These are phyloP conservation scores for Terebella lapidaria DNA, from an alignment of 2,888 invertebrate genomes.

Conservation along the genomic window DNA sequence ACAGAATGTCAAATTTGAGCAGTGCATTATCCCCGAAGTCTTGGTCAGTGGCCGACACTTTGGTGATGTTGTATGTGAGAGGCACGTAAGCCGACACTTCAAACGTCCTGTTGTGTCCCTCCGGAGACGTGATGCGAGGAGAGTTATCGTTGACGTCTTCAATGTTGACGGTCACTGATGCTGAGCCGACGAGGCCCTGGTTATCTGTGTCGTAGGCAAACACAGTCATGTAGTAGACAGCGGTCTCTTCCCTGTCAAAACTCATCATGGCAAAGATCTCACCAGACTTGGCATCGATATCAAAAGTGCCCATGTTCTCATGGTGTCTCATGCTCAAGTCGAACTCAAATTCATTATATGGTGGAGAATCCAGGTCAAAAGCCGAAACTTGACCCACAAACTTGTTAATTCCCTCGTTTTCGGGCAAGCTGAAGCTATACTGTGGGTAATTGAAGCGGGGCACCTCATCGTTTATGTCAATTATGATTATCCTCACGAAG, in stretches of 20 bases:
- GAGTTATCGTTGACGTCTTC: conserved; percentile 14
- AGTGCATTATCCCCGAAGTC: conserved; percentile 14
- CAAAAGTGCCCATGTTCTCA: conserved; percentile 4
- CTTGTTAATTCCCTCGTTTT: neutral
- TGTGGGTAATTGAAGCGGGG: conserved; percentile 1
- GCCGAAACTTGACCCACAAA: conserved; percentile 16
- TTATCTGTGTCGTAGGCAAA: conserved; percentile 2
- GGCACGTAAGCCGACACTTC: conserved; percentile 10
- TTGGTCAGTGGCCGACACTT: conserved; percentile 7
- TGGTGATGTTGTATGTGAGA: conserved; percentile 8
- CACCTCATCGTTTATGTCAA: conserved; percentile 1
- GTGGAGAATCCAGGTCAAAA: conserved; percentile 10
- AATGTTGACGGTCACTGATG: conserved; percentile 10
- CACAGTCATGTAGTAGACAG: conserved; percentile 11
- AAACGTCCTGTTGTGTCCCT: conserved; percentile 6
- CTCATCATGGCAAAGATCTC: conserved; percentile 1
- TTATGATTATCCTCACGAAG: conserved; percentile 1
- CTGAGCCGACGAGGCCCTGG: conserved; percentile 4
- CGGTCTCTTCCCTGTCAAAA: conserved; percentile 11
- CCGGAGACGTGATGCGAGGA: conserved; percentile 11
- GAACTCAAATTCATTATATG: conserved; percentile 10
- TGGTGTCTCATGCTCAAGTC: neutral
- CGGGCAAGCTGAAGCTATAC: conserved; percentile 2
- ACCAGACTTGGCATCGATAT: conserved; percentile 8
- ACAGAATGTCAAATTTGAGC: conserved; percentile 1